phyloP scores from a whole-genome alignment of 2,888 invertebrate genomes.

The Cantharis lateralis region DNA sequence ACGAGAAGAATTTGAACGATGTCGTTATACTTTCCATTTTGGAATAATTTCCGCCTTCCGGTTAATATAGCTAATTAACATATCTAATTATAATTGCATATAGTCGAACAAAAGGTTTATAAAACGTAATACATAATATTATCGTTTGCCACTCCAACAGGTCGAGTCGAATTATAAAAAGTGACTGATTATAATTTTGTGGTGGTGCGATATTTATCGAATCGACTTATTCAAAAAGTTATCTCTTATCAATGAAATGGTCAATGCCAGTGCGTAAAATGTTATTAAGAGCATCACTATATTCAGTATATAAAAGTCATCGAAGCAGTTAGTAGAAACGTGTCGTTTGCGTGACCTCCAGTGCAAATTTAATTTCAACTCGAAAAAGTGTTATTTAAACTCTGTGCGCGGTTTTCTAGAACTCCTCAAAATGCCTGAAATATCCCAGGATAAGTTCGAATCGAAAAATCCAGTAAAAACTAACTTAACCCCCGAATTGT shows the following conservation, averaged over 20 bases:
- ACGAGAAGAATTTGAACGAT: neutral
- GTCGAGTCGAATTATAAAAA: neutral
- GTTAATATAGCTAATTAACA: neutral
- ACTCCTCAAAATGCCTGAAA: conserved; percentile 61
- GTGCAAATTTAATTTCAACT: neutral
- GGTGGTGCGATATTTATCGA: neutral
- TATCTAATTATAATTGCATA: neutral
- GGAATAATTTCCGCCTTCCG: neutral
- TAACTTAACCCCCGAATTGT: conserved; percentile 58
- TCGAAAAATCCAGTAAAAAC: conserved; percentile 61
- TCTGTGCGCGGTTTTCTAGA: neutral
- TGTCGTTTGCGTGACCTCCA: conserved; percentile 11
- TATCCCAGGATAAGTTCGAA: conserved; percentile 59
- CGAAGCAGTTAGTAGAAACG: conserved; percentile 17
- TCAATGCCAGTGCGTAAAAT: conserved; percentile 22
- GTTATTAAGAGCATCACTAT: conserved; percentile 20
- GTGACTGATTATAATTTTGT: neutral
- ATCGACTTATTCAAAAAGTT: conserved; percentile 5
- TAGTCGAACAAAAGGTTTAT: neutral
- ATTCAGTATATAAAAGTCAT: conserved; percentile 21
- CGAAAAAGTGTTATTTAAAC: neutral
- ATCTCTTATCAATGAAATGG: conserved; percentile 27
- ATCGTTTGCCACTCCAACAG: neutral
- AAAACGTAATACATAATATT: neutral
- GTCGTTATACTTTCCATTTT: neutral